These are phyloP conservation scores for Salvelinus alpinus DNA, from an alignment of 2,113 vertebrate genomes.

Conservation along the genomic window DNA sequence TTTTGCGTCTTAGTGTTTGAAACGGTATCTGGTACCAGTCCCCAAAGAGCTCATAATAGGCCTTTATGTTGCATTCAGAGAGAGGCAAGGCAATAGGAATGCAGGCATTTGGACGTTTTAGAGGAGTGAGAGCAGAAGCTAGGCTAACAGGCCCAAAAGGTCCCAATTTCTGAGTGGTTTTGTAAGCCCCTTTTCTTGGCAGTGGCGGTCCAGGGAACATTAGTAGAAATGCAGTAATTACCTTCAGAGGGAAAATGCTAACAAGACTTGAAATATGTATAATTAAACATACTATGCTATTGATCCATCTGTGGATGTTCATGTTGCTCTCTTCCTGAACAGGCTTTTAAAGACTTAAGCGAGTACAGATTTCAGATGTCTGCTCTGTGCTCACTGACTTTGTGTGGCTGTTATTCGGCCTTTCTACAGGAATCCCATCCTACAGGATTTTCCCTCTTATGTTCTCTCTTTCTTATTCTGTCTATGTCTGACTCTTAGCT, in stretches of 20 bases:
- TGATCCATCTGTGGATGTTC: conserved; percentile 51
- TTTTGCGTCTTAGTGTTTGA: conserved; percentile 53
- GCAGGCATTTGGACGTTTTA: conserved; percentile 22
- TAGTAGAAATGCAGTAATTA: conserved; percentile 50
- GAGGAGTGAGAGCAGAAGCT: conserved; percentile 38
- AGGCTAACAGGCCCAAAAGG: conserved; percentile 42
- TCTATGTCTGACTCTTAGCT: conserved; percentile 1
- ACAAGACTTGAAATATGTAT: conserved; percentile 58
- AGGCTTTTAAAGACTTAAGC: conserved; percentile 53
- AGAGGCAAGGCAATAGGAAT: conserved; percentile 5
- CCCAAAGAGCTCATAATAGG: conserved; percentile 50
- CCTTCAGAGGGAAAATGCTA: conserved; percentile 57
- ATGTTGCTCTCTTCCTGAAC: conserved; percentile 36
- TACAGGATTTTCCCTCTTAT: no score
- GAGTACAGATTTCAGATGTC: not conserved
- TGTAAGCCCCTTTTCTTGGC: not conserved
- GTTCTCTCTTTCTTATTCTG: no score
- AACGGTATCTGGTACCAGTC: conserved; percentile 53
- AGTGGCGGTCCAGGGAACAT: conserved; percentile 43
- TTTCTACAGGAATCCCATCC: no score
- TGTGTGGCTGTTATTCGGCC: not conserved
- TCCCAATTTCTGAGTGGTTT: conserved; percentile 36
- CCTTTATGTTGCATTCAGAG: conserved; percentile 53
- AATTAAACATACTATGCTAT: conserved; percentile 53
- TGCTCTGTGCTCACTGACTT: conserved; percentile 2